Percentiles rank a stretch among this genome's conserved stretches.
Conservation (phyloP, 1,140 invertebrate species). For the Zophobas morio region DNA sequence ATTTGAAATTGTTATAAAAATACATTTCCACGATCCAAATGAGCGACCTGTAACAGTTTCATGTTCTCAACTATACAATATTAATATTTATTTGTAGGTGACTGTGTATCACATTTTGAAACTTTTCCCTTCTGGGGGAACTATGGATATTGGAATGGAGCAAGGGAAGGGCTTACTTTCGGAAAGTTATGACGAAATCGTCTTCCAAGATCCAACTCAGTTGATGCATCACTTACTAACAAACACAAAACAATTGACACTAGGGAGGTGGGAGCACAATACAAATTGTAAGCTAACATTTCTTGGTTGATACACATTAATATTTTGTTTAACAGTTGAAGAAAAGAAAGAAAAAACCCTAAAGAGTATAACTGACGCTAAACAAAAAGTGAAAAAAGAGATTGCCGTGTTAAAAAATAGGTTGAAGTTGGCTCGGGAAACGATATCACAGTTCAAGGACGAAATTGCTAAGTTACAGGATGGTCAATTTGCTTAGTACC, state of each 20-base stretch:
- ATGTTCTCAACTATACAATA: background rate
- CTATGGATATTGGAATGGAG: slow-evolving; percentile 73
- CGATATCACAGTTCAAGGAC: slow-evolving; percentile 90
- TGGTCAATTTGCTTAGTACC: slow-evolving; percentile 56
- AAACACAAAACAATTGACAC: slow-evolving; percentile 81
- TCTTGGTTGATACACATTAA: slow-evolving; percentile 2
- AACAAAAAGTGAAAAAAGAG: slow-evolving; percentile 87
- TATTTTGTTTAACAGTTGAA: slow-evolving; percentile 82
- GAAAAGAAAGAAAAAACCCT: slow-evolving; percentile 89
- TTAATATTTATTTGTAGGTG: slow-evolving; percentile 75
- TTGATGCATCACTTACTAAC: slow-evolving; percentile 92
- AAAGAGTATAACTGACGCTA: slow-evolving; percentile 84
- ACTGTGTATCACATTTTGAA: slow-evolving; percentile 97
- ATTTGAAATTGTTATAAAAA: slow-evolving; percentile 99
- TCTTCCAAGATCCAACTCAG: slow-evolving; percentile 96
- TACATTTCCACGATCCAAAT: slow-evolving; percentile 97
- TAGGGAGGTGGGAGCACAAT: slow-evolving; percentile 86
- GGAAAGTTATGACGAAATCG: slow-evolving; percentile 97
- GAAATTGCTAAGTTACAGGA: slow-evolving; percentile 84
- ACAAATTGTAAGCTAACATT: slow-evolving; percentile 86
- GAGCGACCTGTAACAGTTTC: slow-evolving; percentile 87
- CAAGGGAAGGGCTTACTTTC: slow-evolving; percentile 89
- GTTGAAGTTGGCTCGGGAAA: slow-evolving; percentile 90
- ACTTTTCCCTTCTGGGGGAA: slow-evolving; percentile 87
- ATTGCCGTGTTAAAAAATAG: slow-evolving; percentile 91